These are phyloP conservation scores for Lycodopsis pacificus DNA, from an alignment of 2,797 vertebrate species.

Conservation along the genomic window DNA sequence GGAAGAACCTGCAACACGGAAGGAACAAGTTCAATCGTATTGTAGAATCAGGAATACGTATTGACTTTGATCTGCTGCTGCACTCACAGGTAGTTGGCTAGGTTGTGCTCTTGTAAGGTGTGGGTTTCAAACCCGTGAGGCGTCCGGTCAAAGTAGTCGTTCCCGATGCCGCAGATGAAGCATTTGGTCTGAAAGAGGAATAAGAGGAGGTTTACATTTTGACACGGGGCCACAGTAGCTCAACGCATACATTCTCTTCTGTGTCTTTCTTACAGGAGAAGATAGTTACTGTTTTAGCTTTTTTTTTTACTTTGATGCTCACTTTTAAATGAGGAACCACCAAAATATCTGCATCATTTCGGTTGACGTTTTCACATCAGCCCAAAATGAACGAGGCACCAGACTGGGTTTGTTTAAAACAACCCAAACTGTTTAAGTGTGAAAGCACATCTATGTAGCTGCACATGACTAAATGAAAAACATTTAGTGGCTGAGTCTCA, in stretches of 20 bases:
- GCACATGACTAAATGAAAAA: neutral
- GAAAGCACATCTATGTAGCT: no score
- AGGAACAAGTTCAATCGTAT: neutral
- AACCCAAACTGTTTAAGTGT: neutral
- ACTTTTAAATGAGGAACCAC: neutral
- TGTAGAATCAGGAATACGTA: no score
- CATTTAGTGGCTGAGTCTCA: conserved; percentile 64
- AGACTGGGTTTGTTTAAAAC: neutral
- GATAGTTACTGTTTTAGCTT: neutral
- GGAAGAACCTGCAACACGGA: conserved; percentile 91
- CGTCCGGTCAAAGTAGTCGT: conserved; percentile 97
- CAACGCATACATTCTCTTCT: neutral
- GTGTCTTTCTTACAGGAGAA: neutral
- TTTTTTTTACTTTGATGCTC: neutral
- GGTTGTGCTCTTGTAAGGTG: conserved; percentile 98
- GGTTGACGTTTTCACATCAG: neutral
- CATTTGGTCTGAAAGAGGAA: conserved; percentile 91
- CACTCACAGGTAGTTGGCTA: conserved; percentile 99
- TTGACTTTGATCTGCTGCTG: neutral
- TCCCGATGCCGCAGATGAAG: conserved; percentile 99
- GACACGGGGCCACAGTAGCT: accelerated
- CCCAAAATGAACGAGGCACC: neutral
- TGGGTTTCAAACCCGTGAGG: conserved; percentile 99
- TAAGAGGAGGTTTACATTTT: neutral
- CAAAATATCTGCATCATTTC: neutral